phyloP scores from a whole-genome alignment of 2,797 vertebrate species.

The Discoglossus pictus region DNA sequence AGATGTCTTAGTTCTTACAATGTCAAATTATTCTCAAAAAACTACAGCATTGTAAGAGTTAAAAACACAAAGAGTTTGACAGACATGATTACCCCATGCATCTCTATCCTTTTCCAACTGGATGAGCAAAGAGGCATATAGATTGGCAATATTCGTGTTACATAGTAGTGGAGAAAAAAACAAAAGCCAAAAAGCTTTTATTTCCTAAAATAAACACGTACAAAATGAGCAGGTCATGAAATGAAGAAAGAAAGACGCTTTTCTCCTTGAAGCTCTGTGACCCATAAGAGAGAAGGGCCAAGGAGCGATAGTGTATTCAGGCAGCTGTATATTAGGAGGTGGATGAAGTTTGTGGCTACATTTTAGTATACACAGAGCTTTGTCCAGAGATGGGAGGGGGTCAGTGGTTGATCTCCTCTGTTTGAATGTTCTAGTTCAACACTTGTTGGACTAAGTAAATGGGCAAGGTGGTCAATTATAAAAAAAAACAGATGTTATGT shows the following conservation, averaged over 20 bases:
- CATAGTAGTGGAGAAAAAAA: constrained; percentile 23
- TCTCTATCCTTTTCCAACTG: constrained; percentile 28
- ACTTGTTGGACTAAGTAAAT: too few species aligned
- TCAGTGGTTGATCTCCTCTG: too few species aligned
- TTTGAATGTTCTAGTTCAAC: too few species aligned
- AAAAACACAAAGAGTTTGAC: too few species aligned
- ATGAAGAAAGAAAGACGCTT: constrained; percentile 33
- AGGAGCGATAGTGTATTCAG: constrained; percentile 25
- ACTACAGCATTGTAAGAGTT: too few species aligned
- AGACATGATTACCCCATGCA: too few species aligned
- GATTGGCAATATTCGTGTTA: constrained; percentile 22
- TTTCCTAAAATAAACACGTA: constrained; percentile 43
- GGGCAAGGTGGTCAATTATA: too few species aligned
- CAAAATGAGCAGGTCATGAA: constrained; percentile 41
- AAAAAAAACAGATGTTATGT: too few species aligned
- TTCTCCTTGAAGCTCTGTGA: constrained; percentile 36
- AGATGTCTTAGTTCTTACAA: too few species aligned
- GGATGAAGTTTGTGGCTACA: constrained; percentile 4
- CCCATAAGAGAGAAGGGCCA: constrained; percentile 38
- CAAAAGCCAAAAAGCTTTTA: constrained; percentile 50
- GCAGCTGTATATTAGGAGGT: constrained; percentile 15
- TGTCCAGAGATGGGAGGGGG: too few species aligned
- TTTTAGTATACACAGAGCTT: constrained; percentile 7
- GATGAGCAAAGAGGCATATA: constrained; percentile 38
- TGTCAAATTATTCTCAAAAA: too few species aligned